Percentiles rank a stretch among this genome's conserved stretches.
Evolutionary conservation across 2,888 invertebrate species (phyloP).

Genomic region (Leucania comma): DNA sequence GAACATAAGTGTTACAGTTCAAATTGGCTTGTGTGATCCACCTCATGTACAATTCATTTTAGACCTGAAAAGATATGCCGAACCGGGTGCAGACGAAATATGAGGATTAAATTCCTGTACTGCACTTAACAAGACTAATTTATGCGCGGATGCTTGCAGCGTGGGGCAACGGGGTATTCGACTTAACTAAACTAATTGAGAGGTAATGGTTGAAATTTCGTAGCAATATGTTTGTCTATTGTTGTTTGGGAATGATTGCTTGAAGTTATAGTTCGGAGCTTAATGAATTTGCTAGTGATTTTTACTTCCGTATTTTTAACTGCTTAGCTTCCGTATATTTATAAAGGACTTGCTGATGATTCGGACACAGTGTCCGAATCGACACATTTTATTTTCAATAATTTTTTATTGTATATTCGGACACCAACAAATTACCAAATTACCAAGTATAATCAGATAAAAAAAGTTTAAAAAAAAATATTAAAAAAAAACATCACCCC

Average conservation of each 20-base stretch:
- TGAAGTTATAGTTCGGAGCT: constrained; percentile 6
- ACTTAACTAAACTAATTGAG: constrained; percentile 89
- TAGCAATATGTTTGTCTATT: constrained; percentile 74
- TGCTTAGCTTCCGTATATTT: no score
- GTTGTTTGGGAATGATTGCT: constrained; percentile 45
- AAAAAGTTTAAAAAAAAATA: no score
- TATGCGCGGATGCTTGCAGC: constrained; percentile 84
- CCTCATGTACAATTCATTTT: constrained; percentile 79
- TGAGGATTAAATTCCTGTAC: constrained; percentile 90
- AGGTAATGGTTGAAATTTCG: constrained; percentile 84
- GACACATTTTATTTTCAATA: no score
- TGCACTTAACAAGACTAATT: constrained; percentile 90
- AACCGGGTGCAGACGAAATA: constrained; percentile 88
- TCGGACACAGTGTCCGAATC: no score
- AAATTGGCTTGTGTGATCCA: constrained; percentile 68
- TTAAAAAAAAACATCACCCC: no score
- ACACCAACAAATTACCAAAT: no score
- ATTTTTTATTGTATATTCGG: no score
- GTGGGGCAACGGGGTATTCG: constrained; percentile 65
- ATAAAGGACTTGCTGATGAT: no score
- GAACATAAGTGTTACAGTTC: constrained; percentile 65
- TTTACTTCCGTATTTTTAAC: neutral
- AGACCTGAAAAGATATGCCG: constrained; percentile 88
- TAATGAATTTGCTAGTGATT: neutral
- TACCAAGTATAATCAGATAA: no score